Percentiles rank a stretch among this genome's conserved stretches.
Conservation (phyloP, 2,113 vertebrate genomes). For the Ranitomeya imitator region DNA sequence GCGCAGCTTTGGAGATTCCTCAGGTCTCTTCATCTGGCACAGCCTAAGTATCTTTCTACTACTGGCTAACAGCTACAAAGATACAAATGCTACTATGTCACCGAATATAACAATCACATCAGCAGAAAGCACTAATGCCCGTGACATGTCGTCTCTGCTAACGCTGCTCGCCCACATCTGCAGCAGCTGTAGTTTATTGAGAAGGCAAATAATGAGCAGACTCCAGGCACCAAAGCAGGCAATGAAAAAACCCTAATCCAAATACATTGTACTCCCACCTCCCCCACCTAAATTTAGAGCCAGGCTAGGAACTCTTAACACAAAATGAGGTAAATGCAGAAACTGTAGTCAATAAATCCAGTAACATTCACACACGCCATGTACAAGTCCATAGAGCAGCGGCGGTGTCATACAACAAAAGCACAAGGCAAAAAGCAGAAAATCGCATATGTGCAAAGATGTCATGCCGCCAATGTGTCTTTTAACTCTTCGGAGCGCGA, state of each 20-base stretch:
- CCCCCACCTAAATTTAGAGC: not conserved
- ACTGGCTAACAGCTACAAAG: too few relatives aligned
- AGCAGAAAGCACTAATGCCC: too few relatives aligned
- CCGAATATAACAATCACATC: too few relatives aligned
- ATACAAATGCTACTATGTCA: too few relatives aligned
- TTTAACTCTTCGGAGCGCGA: not conserved
- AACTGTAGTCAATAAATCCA: not conserved
- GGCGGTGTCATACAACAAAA: too few relatives aligned
- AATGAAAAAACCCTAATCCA: slow-evolving; percentile 3
- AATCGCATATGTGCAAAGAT: too few relatives aligned
- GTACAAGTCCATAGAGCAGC: not conserved
- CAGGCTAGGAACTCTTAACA: not conserved
- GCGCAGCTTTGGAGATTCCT: too few relatives aligned
- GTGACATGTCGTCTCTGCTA: too few relatives aligned
- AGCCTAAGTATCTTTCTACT: too few relatives aligned
- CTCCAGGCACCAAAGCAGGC: slow-evolving; percentile 20
- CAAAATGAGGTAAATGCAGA: not conserved
- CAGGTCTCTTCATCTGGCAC: too few relatives aligned
- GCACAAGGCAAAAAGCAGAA: too few relatives aligned
- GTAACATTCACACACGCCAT: not conserved
- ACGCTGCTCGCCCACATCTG: not conserved
- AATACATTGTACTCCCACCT: not conserved
- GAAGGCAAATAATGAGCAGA: not conserved
- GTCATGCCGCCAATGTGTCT: too few relatives aligned
- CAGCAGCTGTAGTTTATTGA: slow-evolving; percentile 26